Evolutionary conservation across 2,113 vertebrate species (phyloP).

Genomic region (Perca schrenkii): DNA sequence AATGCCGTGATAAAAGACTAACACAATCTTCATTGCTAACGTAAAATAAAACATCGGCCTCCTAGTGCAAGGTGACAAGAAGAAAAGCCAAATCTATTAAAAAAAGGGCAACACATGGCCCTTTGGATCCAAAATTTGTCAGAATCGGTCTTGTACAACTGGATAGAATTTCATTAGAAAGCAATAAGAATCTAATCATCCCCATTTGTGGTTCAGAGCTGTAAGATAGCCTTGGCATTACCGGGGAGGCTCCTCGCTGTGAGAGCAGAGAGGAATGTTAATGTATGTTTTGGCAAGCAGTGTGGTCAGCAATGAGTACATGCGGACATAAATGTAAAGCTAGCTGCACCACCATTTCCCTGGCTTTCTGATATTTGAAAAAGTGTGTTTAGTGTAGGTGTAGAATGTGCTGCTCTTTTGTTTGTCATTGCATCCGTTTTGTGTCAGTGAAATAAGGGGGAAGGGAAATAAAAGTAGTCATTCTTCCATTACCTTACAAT

Average conservation of each 20-base stretch:
- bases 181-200: conserved; percentile 26
- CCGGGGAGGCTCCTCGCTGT: conserved; percentile 40
- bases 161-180: conserved; percentile 29
- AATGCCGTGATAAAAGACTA: background rate
- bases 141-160: background rate
- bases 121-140: conserved; percentile 12
- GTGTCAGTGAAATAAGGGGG: conserved; percentile 7
- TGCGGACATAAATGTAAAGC: conserved; percentile 59
- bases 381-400: background rate
- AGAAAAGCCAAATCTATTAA: background rate
- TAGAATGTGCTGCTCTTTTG: background rate
- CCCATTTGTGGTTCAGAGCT: conserved; percentile 4
- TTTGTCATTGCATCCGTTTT: conserved; percentile 13
- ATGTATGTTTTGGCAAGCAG: conserved; percentile 72
- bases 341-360: conserved; percentile 9
- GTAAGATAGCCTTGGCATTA: conserved; percentile 29
- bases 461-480: background rate
- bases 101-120: background rate
- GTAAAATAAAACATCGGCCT: background rate
- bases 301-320: conserved; percentile 41
- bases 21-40: background rate
- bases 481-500: background rate
- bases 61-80: background rate
- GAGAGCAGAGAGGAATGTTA: conserved; percentile 62
- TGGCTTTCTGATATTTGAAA: background rate